Conservation (phyloP, 2,888 invertebrate species). For the Brachypalpus laphriformis region DNA sequence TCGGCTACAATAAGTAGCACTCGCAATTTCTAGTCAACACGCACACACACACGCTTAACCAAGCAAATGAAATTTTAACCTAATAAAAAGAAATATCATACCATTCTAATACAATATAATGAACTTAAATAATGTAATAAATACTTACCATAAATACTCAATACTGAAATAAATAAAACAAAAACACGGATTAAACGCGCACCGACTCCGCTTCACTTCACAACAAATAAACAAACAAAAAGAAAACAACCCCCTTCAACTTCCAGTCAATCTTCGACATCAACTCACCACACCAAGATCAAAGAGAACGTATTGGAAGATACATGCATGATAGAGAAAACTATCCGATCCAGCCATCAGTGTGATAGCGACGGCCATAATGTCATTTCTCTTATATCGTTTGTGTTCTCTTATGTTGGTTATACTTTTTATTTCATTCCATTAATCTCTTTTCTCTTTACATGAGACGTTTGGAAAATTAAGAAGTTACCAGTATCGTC, state of each 20-base stretch:
- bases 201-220: background rate
- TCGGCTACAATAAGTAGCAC: background rate
- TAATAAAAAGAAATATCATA: background rate
- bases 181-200: background rate
- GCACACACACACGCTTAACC: no score
- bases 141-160: background rate
- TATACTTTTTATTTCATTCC: no score
- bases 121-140: background rate
- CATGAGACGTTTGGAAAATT: background rate
- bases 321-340: no score
- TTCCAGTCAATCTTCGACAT: background rate
- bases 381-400: no score
- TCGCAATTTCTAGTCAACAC: no score
- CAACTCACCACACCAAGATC: no score
- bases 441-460: no score
- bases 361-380: no score
- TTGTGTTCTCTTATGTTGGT: no score
- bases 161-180: background rate
- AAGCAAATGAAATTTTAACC: background rate
- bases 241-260: background rate
- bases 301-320: no score
- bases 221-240: background rate
- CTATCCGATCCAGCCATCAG: no score
- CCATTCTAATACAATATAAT: background rate
- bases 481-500: no score